Percentiles rank a stretch among this genome's conserved stretches.
These are phyloP conservation scores for Amblyraja radiata DNA, from an alignment of 2,797 vertebrate genomes.

Conservation along the genomic window DNA sequence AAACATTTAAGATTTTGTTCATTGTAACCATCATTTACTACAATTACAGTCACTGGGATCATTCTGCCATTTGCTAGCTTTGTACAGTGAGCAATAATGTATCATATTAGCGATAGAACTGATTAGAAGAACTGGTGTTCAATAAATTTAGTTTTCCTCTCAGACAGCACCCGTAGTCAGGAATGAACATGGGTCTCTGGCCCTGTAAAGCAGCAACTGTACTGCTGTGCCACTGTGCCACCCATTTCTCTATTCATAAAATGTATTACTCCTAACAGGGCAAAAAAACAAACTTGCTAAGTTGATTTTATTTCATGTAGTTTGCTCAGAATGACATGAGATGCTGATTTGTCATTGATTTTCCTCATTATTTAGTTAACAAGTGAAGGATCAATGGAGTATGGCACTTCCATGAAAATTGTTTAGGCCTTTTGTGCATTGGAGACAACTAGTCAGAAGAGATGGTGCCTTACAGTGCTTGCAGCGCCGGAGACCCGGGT, in stretches of 20 bases:
- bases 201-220: too few species aligned
- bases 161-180: too few species aligned
- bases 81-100: not conserved
- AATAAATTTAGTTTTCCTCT: not conserved
- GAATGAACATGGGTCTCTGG: too few species aligned
- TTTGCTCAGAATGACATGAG: too few species aligned
- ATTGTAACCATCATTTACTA: not conserved
- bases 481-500: too few species aligned
- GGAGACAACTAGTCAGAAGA: too few species aligned
- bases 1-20: not conserved
- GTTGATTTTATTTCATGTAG: not conserved
- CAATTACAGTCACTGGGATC: not conserved
- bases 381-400: not conserved
- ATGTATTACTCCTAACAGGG: not conserved
- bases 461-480: too few species aligned
- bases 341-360: not conserved
- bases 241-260: not conserved
- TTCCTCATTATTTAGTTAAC: not conserved
- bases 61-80: not conserved
- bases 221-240: too few species aligned
- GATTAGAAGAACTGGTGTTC: not conserved
- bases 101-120: not conserved
- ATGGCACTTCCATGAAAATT: not conserved
- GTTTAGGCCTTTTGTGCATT: not conserved
- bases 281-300: not conserved